A percentile compares a stretch with the other conserved stretches of the same genome.
Evolutionary conservation across 2,797 vertebrate species (phyloP).

Genomic region (Gymnoscopelus braueri): DNA sequence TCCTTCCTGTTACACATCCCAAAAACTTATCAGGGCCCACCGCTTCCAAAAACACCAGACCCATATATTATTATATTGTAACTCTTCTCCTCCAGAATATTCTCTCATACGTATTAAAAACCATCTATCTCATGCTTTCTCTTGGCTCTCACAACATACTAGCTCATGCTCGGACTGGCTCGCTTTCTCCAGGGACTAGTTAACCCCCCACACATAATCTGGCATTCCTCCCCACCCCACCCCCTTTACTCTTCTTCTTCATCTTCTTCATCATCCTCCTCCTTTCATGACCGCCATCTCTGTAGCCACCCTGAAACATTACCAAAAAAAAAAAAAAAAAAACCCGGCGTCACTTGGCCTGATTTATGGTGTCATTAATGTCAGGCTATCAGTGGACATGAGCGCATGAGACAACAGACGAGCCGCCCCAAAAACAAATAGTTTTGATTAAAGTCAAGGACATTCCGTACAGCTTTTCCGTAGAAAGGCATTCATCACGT

Average conservation of each 20-base stretch:
- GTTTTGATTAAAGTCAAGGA: constrained; percentile 99
- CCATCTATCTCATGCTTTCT: constrained; percentile 36
- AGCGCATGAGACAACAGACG: constrained; percentile 95
- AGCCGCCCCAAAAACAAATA: constrained; percentile 98
- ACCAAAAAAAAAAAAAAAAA: constrained; percentile 82
- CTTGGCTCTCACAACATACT: constrained; percentile 36
- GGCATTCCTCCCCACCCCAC: constrained; percentile 65
- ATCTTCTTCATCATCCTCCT: constrained; percentile 52
- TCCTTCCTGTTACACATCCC: too few relatives aligned
- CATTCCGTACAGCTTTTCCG: constrained; percentile 94
- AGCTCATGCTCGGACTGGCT: constrained; percentile 45
- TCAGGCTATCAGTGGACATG: constrained; percentile 99
- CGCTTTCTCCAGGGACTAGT: constrained; percentile 62
- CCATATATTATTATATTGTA: too few relatives aligned
- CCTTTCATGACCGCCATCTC: constrained; percentile 63
- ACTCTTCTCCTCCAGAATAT: constrained; percentile 30
- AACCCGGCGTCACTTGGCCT: constrained; percentile 88
- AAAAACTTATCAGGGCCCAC: too few relatives aligned
- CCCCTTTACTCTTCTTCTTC: constrained; percentile 54
- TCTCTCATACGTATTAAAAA: constrained; percentile 51
- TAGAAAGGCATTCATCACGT: constrained; percentile 98
- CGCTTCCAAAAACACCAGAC: too few relatives aligned
- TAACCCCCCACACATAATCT: constrained; percentile 72
- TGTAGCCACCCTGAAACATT: constrained; percentile 85
- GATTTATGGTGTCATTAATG: constrained; percentile 99